Base-by-base conservation (phyloP, 2,888 invertebrate genomes). In the Melipona bicolor region DNA sequence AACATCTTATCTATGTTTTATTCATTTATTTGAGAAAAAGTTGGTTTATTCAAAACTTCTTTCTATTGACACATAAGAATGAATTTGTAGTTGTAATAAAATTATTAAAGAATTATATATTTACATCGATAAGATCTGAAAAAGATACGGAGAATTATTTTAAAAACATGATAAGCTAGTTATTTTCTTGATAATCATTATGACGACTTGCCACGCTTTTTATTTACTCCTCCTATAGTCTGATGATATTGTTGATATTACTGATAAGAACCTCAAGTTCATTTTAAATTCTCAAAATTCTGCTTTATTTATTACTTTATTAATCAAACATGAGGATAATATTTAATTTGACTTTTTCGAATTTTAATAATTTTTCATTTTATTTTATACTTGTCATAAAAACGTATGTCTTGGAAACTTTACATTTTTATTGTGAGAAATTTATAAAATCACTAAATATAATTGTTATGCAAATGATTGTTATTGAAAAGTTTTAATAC, bases 231-330 rank as follows among this genome's bases (percentile, higher is more conserved):
- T 72, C 71, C 81, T 84, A 86, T 24, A 24, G 17, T 61, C 15
- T 50, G 6, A 50, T 50, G 50, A 50, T 50, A 78, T 76, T 81
- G 87, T 84, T 84, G 90, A 90, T 91, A 91, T 87, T 89, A 61
- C 86, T 81, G 91, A 92, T 91, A 92, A 90, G 74, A 72, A 71
- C 67, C 71, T 67, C 52, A 64, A 79, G 73, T 86, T 74, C 80
- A 89, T 75, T 81, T 62, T 52, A 81, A 78, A 50, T 84, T 81
- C 77, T 88, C 61, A 73, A 82, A 79, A 88, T 79, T 86, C 85
- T 87, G 88, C 88, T 89, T 76, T 80, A 64, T 36, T 32, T 32
- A 61, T 70, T 87, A 89, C 90, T 87, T 87, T 87, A 81, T 86
- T 89, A 88, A 87, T 80, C 86, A 89, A 89, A 89, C 81, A 87